Evolutionary conservation across 2,113 vertebrate genomes (phyloP).

Genomic region (Laticauda colubrina): DNA sequence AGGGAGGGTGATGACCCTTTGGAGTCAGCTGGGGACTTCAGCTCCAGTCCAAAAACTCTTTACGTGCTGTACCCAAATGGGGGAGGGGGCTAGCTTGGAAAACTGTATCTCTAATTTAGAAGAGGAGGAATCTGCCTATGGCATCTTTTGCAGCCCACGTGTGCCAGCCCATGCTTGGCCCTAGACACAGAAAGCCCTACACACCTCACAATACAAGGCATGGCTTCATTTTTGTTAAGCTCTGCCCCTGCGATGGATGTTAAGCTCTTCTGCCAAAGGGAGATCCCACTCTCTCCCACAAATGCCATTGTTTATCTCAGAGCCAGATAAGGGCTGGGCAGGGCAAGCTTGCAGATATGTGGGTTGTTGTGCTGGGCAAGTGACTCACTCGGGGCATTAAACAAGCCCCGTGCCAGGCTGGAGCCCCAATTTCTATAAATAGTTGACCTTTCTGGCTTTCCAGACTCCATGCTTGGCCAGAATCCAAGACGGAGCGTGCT

Average conservation of each 20-base stretch:
- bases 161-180: neutral
- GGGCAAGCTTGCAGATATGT: neutral
- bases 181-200: neutral
- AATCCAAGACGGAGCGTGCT: conserved; percentile 3
- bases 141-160: neutral
- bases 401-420: conserved; percentile 15
- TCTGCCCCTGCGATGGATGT: neutral
- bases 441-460: conserved; percentile 25
- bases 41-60: neutral
- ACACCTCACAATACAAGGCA: neutral
- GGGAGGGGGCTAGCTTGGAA: neutral
- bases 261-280: neutral
- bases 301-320: conserved; percentile 29
- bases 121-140: neutral
- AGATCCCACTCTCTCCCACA: neutral
- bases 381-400: conserved; percentile 17
- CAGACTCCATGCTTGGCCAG: conserved; percentile 1
- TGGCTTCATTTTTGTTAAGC: neutral
- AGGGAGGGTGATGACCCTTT: neutral
- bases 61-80: neutral
- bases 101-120: neutral
- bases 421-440: conserved; percentile 31
- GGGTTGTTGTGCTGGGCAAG: neutral
- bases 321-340: neutral
- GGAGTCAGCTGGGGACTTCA: neutral